Conservation (phyloP, 2,113 vertebrate genomes). For the Hippocampus mohnikei region DNA sequence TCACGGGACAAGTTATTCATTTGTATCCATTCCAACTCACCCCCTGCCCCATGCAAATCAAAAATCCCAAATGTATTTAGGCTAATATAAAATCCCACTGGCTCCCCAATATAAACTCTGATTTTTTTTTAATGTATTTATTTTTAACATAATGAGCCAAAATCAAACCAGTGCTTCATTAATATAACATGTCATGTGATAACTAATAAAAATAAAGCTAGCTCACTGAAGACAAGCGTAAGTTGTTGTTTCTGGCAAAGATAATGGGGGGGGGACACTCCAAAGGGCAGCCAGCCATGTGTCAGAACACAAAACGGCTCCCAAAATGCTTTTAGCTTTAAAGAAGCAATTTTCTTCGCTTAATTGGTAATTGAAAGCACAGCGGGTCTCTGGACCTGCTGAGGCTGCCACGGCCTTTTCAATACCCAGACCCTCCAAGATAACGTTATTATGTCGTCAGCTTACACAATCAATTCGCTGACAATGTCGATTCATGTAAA, state of each 20-base stretch:
- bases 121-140: neutral
- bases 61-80: constrained; percentile 5
- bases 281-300: neutral
- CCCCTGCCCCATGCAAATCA: neutral
- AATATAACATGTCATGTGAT: neutral
- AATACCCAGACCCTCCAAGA: constrained; percentile 13
- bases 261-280: neutral
- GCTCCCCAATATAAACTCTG: neutral
- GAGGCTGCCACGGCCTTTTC: constrained; percentile 16
- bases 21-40: neutral
- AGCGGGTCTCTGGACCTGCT: constrained; percentile 3
- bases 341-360: neutral
- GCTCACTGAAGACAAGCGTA: neutral
- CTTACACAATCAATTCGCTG: constrained; percentile 16
- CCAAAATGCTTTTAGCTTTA: too few relatives aligned
- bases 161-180: neutral
- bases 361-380: constrained; percentile 18
- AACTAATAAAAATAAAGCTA: neutral
- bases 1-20: neutral
- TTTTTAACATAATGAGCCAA: constrained; percentile 1
- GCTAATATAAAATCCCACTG: neutral
- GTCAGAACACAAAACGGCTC: neutral
- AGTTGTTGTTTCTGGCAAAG: neutral
- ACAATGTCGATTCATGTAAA: constrained; percentile 9
- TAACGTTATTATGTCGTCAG: constrained; percentile 17